These are phyloP conservation scores for Aldabrachelys gigantea DNA, from an alignment of 2,113 vertebrate species.

Conservation along the genomic window DNA sequence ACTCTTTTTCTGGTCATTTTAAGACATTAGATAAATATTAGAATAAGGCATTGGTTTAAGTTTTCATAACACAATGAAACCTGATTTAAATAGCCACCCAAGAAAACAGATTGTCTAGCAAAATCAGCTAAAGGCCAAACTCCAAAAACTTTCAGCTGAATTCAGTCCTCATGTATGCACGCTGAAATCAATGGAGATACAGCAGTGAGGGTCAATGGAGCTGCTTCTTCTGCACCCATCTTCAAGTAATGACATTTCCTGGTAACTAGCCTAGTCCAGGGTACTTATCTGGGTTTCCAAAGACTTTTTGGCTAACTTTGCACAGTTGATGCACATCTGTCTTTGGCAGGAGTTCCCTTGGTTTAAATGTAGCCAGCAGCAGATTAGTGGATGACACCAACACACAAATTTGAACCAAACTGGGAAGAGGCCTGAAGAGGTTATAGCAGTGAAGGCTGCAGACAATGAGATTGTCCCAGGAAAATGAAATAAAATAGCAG, in stretches of 20 bases:
- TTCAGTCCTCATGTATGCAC: neutral
- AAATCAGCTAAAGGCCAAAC: neutral
- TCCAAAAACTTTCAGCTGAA: neutral
- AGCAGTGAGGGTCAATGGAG: neutral
- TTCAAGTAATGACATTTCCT: neutral
- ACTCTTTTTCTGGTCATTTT: neutral
- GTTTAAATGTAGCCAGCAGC: neutral
- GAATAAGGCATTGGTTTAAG: neutral
- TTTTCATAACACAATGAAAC: neutral
- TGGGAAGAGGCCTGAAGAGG: neutral
- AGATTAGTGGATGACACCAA: neutral
- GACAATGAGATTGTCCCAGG: neutral
- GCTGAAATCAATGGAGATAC: neutral
- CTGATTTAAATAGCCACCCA: neutral
- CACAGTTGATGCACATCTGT: neutral
- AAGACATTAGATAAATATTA: neutral
- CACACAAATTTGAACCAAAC: accelerated
- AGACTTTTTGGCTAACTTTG: neutral
- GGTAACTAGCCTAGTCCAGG: accelerated
- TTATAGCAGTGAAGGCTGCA: neutral
- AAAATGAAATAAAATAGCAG: neutral
- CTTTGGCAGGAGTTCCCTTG: neutral
- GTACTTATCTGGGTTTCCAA: neutral
- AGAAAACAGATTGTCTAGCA: neutral
- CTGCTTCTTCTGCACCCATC: neutral